Percentiles rank a stretch among this genome's conserved stretches.
These are phyloP conservation scores for Microchirus variegatus DNA, from an alignment of 2,797 vertebrate species.

Conservation along the genomic window DNA sequence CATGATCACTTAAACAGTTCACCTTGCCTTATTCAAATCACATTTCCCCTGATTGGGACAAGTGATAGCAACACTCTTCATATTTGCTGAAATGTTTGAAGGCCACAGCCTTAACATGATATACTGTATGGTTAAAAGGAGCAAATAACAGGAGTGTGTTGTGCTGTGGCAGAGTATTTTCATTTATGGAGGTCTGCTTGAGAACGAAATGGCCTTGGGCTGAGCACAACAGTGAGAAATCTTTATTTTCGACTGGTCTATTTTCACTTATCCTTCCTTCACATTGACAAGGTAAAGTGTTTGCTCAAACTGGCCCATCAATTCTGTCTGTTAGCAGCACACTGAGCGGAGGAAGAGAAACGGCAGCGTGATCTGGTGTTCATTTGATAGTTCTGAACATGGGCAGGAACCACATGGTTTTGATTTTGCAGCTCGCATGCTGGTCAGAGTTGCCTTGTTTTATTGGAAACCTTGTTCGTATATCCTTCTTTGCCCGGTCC, in stretches of 20 bases:
- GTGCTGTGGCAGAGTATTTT: constrained; percentile 57
- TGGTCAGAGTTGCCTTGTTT: constrained; percentile 82
- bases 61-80: constrained; percentile 62
- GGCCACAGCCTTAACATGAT: constrained; percentile 69
- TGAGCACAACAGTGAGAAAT: constrained; percentile 31
- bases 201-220: constrained; percentile 36
- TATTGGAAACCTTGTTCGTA: constrained; percentile 85
- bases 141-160: constrained; percentile 56
- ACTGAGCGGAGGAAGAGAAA: constrained; percentile 53
- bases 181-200: constrained; percentile 59
- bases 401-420: constrained; percentile 82
- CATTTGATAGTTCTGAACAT: constrained; percentile 83
- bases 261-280: constrained; percentile 40
- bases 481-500: constrained; percentile 73
- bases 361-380: constrained; percentile 79
- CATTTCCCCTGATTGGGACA: constrained; percentile 71
- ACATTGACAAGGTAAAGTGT: constrained; percentile 60
- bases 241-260: constrained; percentile 43
- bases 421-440: constrained; percentile 77
- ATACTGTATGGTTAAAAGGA: constrained; percentile 50
- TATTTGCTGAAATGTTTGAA: constrained; percentile 55
- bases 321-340: constrained; percentile 59
- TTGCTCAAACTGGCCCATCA: constrained; percentile 61
- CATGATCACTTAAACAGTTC: constrained; percentile 82
- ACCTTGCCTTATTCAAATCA: constrained; percentile 78